Evolutionary conservation across 30 jellyfish, hydroid and myxozoan species (phyloP), one percentile per base, ranked within the genome.

Genomic region (Cassiopea andromeda): DNA sequence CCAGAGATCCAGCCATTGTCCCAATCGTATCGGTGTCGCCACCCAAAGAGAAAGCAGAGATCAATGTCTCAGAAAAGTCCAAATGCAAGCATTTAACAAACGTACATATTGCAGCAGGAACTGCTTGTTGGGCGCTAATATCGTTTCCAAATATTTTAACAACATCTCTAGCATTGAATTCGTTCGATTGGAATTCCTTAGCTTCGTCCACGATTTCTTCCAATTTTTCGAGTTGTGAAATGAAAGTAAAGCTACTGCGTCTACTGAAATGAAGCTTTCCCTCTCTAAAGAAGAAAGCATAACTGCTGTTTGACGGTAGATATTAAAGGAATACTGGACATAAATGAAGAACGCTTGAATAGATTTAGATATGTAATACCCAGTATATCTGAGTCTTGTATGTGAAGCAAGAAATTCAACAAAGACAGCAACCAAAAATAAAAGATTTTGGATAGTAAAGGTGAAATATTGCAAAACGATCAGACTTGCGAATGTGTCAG

Each of bases 1-100:
- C 99, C 15, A 96, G 18, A 13, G 99, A 98, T 38, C 97, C 93
- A 57, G 97, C 89, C 99, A 96, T 96, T 7, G 94, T 71, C 7
- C 95, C 99, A 60, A 96, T 96, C 14, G 99, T 96, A 76, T 96
- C 99, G 3, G 99, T 96, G 77, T 96, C 99, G 48, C 99, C 99
- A 7, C 99, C 99, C 27, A 96, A 85, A 5, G 97, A 78, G 38
- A 92, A 81, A 2, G 99, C 97, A 77, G 82, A 92, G 49, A 80
- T 44, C n/a, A 96, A 38, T 17, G 96, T 83, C 44, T 96, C 99
- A n/a, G 84, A 92, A 60, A 96, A 91, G 38, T 66, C 74, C 14
- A 54, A 15, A 46, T 92, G 78, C 43, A 80, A 46, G 78, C 89
- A 66, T 1, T 89, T 84, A 9, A 92, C 87, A 71, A 96, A 96